Evolutionary conservation across 2,113 vertebrate species (phyloP), one percentile per base, ranked within the genome.

Genomic region (Lamprotornis superbus): DNA sequence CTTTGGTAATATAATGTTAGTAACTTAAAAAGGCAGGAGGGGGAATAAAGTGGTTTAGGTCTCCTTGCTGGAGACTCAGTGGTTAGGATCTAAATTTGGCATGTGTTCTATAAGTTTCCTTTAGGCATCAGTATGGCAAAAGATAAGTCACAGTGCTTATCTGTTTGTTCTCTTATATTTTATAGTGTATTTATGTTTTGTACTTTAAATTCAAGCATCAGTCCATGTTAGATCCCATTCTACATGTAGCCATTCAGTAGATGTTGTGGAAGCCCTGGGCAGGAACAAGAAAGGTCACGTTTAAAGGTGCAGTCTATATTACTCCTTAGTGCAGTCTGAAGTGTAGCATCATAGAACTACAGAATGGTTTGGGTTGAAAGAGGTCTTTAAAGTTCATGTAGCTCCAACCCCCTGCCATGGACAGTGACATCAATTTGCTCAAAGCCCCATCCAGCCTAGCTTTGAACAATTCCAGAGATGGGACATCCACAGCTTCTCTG

Each of bases 371-470:
- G 23, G 2, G 10, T 57, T 94, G 40, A 42, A 85, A 82, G 22
- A 22, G 4, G 15, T 22, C 12, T 77, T 31, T 84, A 47, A 88
- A 56, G 20, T 28, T 40, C 28, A 11, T 24, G 7, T 59, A 40
- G 3, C 47, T 65, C 15, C 25, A 79, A 1, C 2, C 1, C 2
- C 6, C 7, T 30, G 23, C 22, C 3, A 1, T n/a, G 12, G 40
- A 12, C 60, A 56, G 30, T 30, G n/a, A 33, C 23, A 44, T 14
- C 15, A 35, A 5, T 33, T 52, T 86, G 9, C 56, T 75, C 16
- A 49, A 61, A 83, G 27, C 2, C 28, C 24, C 5, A 11, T 70
- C 22, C 46, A 79, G 2, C 23, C 50, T 79, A 28, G 2, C 10
- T 3, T 39, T 44, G 37, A 78, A 12, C 23, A 20, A 13, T 57